A percentile compares a stretch with the other conserved stretches of the same genome.
phyloP scores from a whole-genome alignment of 2,888 invertebrate species.

The Nomada hirtipes region DNA sequence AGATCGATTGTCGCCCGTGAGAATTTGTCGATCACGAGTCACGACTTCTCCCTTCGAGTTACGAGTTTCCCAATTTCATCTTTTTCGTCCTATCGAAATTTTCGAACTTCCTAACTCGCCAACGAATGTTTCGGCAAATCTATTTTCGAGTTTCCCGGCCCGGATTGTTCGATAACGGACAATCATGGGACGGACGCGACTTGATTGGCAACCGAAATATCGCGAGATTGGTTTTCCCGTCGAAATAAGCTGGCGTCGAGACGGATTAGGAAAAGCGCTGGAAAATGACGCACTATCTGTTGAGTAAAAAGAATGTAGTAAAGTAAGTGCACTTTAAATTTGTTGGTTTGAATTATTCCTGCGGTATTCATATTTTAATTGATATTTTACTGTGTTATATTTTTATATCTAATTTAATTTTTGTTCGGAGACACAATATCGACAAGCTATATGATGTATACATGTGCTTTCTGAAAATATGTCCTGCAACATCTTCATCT shows the following conservation, averaged over 20 bases:
- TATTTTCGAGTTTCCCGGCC: neutral
- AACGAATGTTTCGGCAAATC: neutral
- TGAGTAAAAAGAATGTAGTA: no score
- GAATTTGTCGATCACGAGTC: constrained; percentile 25
- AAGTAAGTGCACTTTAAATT: no score
- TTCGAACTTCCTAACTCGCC: neutral
- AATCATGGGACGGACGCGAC: constrained; percentile 1
- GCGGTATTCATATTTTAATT: no score
- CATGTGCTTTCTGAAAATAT: no score
- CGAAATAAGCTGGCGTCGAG: constrained; percentile 6
- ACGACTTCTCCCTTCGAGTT: constrained; percentile 37
- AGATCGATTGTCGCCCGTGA: constrained; percentile 15
- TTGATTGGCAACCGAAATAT: neutral
- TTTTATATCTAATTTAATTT: no score
- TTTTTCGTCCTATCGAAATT: neutral
- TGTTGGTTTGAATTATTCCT: no score
- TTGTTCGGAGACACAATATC: no score
- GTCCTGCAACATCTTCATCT: neutral
- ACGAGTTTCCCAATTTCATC: neutral
- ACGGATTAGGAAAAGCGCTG: neutral
- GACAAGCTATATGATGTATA: no score
- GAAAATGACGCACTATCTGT: neutral
- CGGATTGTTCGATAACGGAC: neutral
- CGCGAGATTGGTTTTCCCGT: constrained; percentile 21
- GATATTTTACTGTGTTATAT: no score